Base-by-base conservation (phyloP, 2,888 invertebrate species). In the Julus scanicus region DNA sequence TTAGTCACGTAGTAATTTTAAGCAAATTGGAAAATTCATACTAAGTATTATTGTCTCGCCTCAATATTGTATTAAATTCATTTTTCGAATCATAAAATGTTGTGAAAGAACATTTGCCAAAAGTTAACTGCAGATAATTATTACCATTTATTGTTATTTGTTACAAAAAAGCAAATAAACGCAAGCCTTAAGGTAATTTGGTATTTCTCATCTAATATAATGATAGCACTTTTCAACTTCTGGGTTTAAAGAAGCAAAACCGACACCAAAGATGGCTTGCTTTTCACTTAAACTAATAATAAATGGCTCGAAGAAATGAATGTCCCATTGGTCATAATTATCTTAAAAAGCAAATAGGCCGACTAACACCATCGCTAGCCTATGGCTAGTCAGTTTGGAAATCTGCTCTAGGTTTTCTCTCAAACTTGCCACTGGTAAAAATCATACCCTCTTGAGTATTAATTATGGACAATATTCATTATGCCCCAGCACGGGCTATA, bases 281-380 rank as follows among this genome's bases (percentile, higher is more conserved):
- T 71, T 80, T 80, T 37, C 37, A 37, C 9, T 37, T 80, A 37
- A 80, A 80, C 37, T 71, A 80, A 37, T 80, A 37, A 11, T 37
- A 80, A 80, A 80, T 80, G 80, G 2, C 15, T 80, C 37, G 37
- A 29, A 37, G 37, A 80, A 80, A 37, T 80, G 37, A 37, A 80
- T 37, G 29, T 80, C 9, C 80, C 80, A 80, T 37, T 37, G 63
- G 80, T 80, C 29, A 80, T 80, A 37, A 80, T 80, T 80, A 37
- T 1, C 37, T 37, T 13, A 80, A 63, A 80, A 37, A 80, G 80
- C 80, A 80, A 80, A 71, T 29, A 29, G 71, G 80, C 29, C 37
- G 29, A 29, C 9, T 80, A 3, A 80, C 80, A 80, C 80, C 37
- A 71, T 29, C 13, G 71, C 29, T 71, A 29, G 29, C 71, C 71